Base-by-base conservation (phyloP, 2,113 vertebrate genomes). In the Tautogolabrus adspersus region DNA sequence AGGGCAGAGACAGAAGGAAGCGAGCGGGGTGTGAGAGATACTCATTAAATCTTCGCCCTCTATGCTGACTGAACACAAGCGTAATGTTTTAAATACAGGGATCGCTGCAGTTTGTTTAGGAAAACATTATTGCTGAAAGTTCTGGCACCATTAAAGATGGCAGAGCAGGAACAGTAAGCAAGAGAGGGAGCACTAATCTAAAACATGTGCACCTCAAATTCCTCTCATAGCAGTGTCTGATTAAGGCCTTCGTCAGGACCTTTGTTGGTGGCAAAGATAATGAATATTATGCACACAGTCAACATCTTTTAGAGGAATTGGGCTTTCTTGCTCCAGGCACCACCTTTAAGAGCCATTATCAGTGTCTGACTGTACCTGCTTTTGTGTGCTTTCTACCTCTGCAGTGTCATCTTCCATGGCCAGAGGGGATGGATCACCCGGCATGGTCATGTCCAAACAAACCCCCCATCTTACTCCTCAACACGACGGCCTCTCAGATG, bases 391-490 rank as follows among this genome's bases (percentile, higher is more conserved):
- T 51, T 64, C 66, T 68, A 42, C 49, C 23, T 71, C 77, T 77
- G 34, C 74, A 47, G 84, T 92, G 86, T 92, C 84, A 84, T 92
- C 78, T 88, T 89, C 86, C 81, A 88, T 69, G 60, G 86, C 88
- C 64, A 16, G 70, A 89, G 89, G 86, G 77, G 63, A 63, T 38
- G 72, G 74, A n/a, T 71, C 66, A 70, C 42, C 65, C 66, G 22
- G 79, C 71, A 56, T 21, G 84, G 83, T 91, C 90, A 64, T 92
- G 90, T 92, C 90, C 89, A 92, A 92, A 93, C 91, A 92, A 83
- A 83, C 77, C 77, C 81, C 47, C 83, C 76, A 51, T 80, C 77
- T 49, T 83, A 78, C 78, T 68, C 69, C 69, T 87, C n/a, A 63
- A 44, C 78, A 56, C 72, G 23, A 72, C 65, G 19, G 72, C 84